Conservation (phyloP, 2,113 vertebrate genomes). For the Oenanthe melanoleuca region DNA sequence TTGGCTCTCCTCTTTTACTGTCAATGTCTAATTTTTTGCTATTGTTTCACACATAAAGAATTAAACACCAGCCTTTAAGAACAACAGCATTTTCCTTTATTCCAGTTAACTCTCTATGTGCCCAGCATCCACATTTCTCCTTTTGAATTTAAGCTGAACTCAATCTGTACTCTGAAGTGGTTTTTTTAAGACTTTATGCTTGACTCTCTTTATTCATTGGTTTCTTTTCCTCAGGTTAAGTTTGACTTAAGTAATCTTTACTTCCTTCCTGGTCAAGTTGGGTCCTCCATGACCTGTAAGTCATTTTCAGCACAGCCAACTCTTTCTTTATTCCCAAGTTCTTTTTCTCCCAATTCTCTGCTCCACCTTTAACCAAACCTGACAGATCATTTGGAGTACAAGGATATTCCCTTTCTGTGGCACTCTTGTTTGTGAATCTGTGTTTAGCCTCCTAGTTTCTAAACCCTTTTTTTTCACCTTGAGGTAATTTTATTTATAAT, state of each 20-base stretch:
- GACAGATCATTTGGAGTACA: not conserved
- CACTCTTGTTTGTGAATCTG: fast-evolving
- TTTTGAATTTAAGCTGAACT: not conserved
- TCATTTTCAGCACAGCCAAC: not conserved
- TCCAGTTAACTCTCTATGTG: not conserved
- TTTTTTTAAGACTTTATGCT: not conserved
- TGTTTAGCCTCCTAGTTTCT: not conserved
- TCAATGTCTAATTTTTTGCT: not conserved
- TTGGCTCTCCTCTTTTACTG: not conserved
- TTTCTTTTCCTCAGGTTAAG: not conserved
- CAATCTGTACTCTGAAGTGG: fast-evolving
- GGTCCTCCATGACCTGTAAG: not conserved
- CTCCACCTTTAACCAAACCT: not conserved
- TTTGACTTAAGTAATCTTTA: not conserved
- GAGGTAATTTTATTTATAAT: not conserved
- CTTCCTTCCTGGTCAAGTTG: not conserved
- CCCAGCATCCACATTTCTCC: not conserved
- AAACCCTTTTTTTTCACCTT: not conserved
- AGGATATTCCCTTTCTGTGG: not conserved
- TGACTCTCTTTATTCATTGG: not conserved
- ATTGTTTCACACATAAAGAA: not conserved
- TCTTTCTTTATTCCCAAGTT: not conserved
- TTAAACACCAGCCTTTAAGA: not conserved
- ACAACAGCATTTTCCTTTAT: not conserved
- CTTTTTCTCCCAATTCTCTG: not conserved